Evolutionary conservation across 2,113 vertebrate genomes (phyloP).

Genomic region (Holacanthus passer): DNA sequence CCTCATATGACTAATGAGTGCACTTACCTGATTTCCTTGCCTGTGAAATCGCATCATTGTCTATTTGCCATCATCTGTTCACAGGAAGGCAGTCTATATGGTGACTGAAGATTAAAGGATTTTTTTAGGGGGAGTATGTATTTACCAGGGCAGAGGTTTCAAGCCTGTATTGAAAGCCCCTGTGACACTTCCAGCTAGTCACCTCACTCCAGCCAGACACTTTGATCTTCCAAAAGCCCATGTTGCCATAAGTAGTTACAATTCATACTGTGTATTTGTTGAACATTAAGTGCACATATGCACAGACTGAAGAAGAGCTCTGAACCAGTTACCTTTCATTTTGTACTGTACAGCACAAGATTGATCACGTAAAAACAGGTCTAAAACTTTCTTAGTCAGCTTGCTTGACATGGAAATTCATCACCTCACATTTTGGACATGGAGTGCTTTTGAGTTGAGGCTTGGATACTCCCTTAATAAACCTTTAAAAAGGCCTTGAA

Average conservation of each 20-base stretch:
- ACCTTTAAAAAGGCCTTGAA: not conserved
- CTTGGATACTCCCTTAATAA: not conserved
- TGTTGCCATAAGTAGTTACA: conserved; percentile 27
- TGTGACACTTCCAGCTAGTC: conserved; percentile 35
- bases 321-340: too few relatives aligned
- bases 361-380: not conserved
- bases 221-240: conserved; percentile 59
- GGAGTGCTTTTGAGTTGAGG: not conserved
- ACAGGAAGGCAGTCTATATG: conserved; percentile 17
- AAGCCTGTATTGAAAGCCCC: conserved; percentile 35
- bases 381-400: not conserved
- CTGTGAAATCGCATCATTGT: conserved; percentile 50
- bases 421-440: not conserved
- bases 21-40: conserved; percentile 60
- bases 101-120: conserved; percentile 60
- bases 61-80: conserved; percentile 47
- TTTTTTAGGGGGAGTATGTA: conserved; percentile 14
- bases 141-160: conserved; percentile 37
- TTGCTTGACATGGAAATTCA: not conserved
- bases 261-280: conserved; percentile 4
- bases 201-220: conserved; percentile 22
- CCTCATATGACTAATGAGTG: conserved; percentile 64
- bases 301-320: not conserved
- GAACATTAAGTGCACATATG: conserved; percentile 1
- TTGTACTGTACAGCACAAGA: not conserved